Conservation (phyloP, 2,888 invertebrate species). For the Pyrgus malvae region DNA sequence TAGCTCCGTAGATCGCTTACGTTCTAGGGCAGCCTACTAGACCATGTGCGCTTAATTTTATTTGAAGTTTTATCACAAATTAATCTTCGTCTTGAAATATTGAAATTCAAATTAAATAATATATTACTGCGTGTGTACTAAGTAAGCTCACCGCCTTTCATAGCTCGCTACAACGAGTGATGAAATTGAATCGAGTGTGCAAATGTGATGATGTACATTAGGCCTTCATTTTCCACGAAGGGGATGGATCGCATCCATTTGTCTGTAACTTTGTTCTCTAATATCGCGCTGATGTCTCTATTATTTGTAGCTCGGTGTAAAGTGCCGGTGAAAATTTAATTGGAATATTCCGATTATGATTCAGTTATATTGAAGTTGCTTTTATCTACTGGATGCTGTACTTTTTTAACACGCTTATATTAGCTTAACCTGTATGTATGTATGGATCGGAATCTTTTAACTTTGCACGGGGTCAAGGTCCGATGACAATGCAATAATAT, state of each 20-base stretch:
- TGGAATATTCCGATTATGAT: background rate
- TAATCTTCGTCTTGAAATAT: too few species aligned
- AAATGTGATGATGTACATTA: slow-evolving; percentile 77
- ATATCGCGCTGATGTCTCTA: slow-evolving; percentile 41
- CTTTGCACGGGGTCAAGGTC: too few species aligned
- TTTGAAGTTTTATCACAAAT: too few species aligned
- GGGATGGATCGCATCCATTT: slow-evolving; percentile 68
- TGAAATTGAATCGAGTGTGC: slow-evolving; percentile 63
- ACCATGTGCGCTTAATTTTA: too few species aligned
- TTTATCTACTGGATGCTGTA: background rate
- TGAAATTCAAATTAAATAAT: too few species aligned
- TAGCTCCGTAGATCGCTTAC: too few species aligned
- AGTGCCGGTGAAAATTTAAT: slow-evolving; percentile 20
- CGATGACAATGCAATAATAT: too few species aligned
- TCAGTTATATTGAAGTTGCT: background rate
- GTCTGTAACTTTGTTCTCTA: slow-evolving; percentile 37
- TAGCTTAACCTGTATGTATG: too few species aligned
- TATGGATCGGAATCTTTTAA: too few species aligned
- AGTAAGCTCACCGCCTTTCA: slow-evolving; percentile 21
- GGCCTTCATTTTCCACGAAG: slow-evolving; percentile 60
- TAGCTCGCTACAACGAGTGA: slow-evolving; percentile 35
- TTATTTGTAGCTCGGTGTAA: slow-evolving; percentile 43
- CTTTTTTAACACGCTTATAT: too few species aligned
- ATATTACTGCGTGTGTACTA: background rate
- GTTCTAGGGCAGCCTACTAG: too few species aligned